Base-by-base conservation (phyloP, 2,888 invertebrate species). In the Rhogogaster chlorosoma region DNA sequence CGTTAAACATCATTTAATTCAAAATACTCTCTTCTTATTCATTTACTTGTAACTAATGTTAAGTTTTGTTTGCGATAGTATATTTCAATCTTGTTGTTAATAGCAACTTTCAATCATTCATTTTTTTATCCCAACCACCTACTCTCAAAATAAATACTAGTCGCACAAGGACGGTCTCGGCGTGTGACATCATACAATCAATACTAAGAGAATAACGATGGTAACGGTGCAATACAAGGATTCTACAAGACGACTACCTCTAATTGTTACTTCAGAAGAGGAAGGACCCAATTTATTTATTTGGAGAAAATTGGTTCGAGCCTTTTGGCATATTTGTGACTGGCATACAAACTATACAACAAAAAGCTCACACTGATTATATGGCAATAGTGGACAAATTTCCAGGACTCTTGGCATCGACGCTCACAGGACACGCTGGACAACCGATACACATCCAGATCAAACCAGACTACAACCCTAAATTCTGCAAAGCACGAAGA, bases 211-310 rank as follows among this genome's bases (percentile, higher is more conserved):
- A 10, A 57, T 57, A 29, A 84, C 84, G 38, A 42, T 73, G 2
- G 84, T 84, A 7, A 71, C 70, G 42, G 70, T 83, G 4, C 49
- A 83, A 70, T 83, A 83, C 70, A 71, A 71, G 53, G 49, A n/a
- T 42, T 12, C 49, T 22, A 45, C 73, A 77, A 29, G 36, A 36
- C 10, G 32, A 26, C 49, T 86, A 26, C 86, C 86, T 9, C 71
- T 86, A n/a, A 75, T 85, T 49, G 84, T 86, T 7, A 85, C 85
- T 5, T 36, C 22, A 18, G 29, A 57, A 83, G 26, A 22, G 6
- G 29, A 29, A 67, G 64, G 36, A 1, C 36, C 61, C 64, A 26
- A 18, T 70, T 26, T n/a, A n/a, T n/a, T n/a, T 83, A 26, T 22
- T 70, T 26, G 71, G 70, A 6, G 32, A 45, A 42, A 83, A 70